phyloP scores from a whole-genome alignment of 2,113 vertebrate species.

The Albula glossodonta region DNA sequence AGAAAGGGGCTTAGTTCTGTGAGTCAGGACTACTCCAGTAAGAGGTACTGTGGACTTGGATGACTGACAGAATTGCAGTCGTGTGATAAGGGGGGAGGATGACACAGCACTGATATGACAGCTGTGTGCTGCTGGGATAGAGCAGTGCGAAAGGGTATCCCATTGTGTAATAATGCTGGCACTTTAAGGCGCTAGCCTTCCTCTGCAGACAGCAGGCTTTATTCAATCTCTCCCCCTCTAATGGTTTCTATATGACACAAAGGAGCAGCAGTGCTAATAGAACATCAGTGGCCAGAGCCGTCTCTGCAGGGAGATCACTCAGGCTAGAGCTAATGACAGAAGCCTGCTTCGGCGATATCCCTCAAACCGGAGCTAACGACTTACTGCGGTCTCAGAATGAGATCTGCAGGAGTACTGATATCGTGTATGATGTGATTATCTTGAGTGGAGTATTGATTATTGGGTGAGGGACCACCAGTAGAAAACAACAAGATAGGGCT shows the following conservation, averaged over 20 bases:
- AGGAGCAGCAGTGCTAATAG: constrained; percentile 31
- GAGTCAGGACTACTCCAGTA: constrained; percentile 16
- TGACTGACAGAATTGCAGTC: neutral
- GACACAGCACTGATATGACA: neutral
- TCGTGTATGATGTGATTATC: constrained; percentile 33
- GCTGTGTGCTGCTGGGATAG: neutral
- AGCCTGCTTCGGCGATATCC: constrained; percentile 23
- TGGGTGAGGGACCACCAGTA: neutral
- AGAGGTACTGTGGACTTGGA: neutral
- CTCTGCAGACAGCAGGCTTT: constrained; percentile 11
- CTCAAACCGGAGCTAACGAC: constrained; percentile 37
- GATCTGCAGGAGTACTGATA: constrained; percentile 31
- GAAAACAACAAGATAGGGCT: neutral
- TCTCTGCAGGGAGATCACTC: constrained; percentile 27
- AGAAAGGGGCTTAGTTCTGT: constrained; percentile 14
- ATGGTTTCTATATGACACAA: neutral
- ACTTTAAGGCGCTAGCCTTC: neutral
- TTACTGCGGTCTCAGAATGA: constrained; percentile 33
- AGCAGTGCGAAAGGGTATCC: neutral
- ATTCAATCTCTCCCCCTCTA: constrained; percentile 9
- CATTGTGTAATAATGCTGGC: neutral
- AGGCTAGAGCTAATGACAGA: neutral
- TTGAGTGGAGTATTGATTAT: constrained; percentile 28
- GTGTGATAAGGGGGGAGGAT: neutral
- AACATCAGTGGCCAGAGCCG: constrained; percentile 20